Base-by-base conservation (phyloP, 2,113 vertebrate species). In the Coryphaenoides rupestris region DNA sequence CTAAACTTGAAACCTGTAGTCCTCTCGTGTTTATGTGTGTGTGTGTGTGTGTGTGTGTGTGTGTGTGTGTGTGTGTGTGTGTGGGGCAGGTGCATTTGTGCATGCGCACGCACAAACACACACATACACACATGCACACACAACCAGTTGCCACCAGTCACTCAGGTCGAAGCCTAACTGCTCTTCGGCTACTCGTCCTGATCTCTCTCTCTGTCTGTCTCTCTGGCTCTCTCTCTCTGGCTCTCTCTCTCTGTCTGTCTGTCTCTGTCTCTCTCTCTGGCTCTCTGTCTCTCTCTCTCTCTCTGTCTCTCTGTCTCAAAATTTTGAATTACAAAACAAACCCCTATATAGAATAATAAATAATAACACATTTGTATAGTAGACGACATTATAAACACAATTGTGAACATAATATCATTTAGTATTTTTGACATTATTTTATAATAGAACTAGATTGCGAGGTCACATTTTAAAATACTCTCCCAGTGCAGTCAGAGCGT, bases 121-220 rank as follows among this genome's bases (percentile, higher is more conserved):
- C 63, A 60, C 61, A 68, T 57, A 61, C 67, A 70, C 66, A 28
- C 70, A 66, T 50, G 54, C 63, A 28, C 60, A 21, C 23, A 1
- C 14, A 2, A 55, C 66, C 77, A 82, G 84, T 72, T 77, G 81
- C 75, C 81, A 56, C 23, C 68, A 75, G 70, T 78, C 78, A 75
- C 21, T 75, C 66, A 33, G 13, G 12, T 21, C 22, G 3, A 14
- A 13, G 21, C 33, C 33, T 24, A 21, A 55, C 3, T 17, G 50
- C 23, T 24, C 1, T 69, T 70, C 67, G 14, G 66, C 62, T 28
- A 58, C 58, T 33, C 46, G 5, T 59, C n/a, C 28, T 65, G 33
- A 13, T 14, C 14, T 62, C 17, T 53, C 28, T 19, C 3, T 21
- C 54, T 40, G n/a, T 49, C 46, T 60, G 47, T 67, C 55, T 55